These are phyloP conservation scores for Disparrhopalites patrizii DNA, from an alignment of 2,888 invertebrate species.

Conservation along the genomic window DNA sequence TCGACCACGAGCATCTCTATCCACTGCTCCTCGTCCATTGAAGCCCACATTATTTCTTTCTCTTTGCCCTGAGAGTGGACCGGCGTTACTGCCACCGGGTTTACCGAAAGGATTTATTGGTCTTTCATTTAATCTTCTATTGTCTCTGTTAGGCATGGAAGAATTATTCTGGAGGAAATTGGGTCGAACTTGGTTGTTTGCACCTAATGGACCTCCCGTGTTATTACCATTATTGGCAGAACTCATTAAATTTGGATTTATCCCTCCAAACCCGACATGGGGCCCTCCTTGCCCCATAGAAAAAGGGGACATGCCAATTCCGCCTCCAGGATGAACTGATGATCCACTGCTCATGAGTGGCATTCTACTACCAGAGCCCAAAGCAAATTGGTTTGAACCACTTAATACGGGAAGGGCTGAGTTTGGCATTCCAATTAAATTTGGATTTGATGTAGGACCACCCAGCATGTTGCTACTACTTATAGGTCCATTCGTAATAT, in stretches of 20 bases:
- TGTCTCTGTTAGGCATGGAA: constrained; percentile 3
- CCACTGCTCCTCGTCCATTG: neutral
- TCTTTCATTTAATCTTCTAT: neutral
- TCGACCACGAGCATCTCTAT: constrained; percentile 22
- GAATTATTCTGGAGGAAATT: constrained; percentile 8
- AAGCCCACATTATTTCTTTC: neutral
- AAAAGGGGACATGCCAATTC: neutral
- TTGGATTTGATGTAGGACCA: constrained; percentile 8
- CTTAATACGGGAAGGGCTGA: neutral
- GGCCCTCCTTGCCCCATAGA: constrained; percentile 12
- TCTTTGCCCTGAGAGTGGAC: neutral
- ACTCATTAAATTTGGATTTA: constrained; percentile 3
- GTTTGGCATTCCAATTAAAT: constrained; percentile 12
- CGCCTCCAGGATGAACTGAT: neutral
- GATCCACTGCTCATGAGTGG: neutral
- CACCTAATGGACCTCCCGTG: constrained; percentile 2
- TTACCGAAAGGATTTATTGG: constrained; percentile 6
- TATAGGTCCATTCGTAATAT: constrained; percentile 18
- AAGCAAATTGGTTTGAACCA: constrained; percentile 15
- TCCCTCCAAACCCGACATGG: neutral
- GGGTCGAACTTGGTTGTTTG: neutral
- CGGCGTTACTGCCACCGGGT: neutral
- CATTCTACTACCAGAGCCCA: constrained; percentile 16
- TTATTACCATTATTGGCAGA: neutral
- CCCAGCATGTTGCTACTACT: constrained; percentile 18